Percentiles rank a stretch among this genome's conserved stretches.
phyloP scores from a whole-genome alignment of 53 echinoderm and acorn worm genomes.

The Echinarachnius parma region DNA sequence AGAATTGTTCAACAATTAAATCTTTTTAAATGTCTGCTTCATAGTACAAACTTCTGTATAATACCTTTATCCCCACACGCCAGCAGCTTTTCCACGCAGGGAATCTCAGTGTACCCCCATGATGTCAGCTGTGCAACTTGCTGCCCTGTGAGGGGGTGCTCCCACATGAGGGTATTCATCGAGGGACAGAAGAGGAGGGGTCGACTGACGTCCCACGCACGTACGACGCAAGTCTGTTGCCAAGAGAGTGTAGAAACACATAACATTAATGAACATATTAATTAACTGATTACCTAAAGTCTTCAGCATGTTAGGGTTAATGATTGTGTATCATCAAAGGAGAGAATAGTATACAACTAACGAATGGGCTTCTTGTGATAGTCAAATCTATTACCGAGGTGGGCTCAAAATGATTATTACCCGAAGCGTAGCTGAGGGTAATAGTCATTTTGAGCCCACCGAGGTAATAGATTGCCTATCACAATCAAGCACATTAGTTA shows the following conservation, averaged over 20 bases:
- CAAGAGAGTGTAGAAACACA: constrained; percentile 21
- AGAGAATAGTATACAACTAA: too few relatives aligned
- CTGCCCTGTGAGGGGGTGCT: constrained; percentile 68
- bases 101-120: constrained; percentile 77
- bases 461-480: too few relatives aligned
- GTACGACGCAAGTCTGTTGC: constrained; percentile 80
- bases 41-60: neutral
- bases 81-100: constrained; percentile 79
- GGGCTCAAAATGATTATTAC: too few relatives aligned
- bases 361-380: too few relatives aligned
- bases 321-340: too few relatives aligned
- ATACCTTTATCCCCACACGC: constrained; percentile 98
- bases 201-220: constrained; percentile 81
- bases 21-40: neutral
- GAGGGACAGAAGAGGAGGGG: constrained; percentile 92
- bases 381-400: too few relatives aligned
- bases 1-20: neutral
- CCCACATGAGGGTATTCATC: constrained; percentile 98
- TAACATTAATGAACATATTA: neutral
- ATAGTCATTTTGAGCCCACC: too few relatives aligned
- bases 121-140: constrained; percentile 61
- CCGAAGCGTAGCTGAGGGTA: too few relatives aligned
- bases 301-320: too few relatives aligned
- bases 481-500: too few relatives aligned
- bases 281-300: too few relatives aligned